phyloP scores from a whole-genome alignment of 2,797 vertebrate genomes.

The Sebastes hubbsi region DNA sequence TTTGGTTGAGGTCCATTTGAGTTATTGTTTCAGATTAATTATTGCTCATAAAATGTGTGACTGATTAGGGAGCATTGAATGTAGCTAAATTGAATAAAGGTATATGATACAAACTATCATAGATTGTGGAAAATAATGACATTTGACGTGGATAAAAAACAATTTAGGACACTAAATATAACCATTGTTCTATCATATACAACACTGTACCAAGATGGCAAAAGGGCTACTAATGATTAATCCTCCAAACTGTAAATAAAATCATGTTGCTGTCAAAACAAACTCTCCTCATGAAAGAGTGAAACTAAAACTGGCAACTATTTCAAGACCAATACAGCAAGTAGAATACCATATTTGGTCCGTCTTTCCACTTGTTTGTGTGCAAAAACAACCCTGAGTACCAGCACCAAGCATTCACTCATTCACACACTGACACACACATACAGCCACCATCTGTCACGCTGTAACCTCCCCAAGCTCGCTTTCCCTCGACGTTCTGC shows the following conservation, averaged over 20 bases:
- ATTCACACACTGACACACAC: constrained; percentile 71
- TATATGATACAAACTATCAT: not conserved
- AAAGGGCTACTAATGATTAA: not conserved
- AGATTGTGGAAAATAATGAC: not conserved
- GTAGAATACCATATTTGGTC: constrained; percentile 27
- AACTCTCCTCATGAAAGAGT: constrained; percentile 3
- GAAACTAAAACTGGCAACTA: not conserved
- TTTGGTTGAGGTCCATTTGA: constrained; percentile 40
- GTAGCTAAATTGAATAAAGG: not conserved
- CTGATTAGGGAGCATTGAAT: not conserved
- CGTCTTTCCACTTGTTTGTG: constrained; percentile 39
- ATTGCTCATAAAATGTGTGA: not conserved
- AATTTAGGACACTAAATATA: not conserved
- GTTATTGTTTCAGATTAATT: constrained; percentile 22
- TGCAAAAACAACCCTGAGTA: constrained; percentile 60
- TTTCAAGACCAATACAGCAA: not conserved
- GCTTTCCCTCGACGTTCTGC: constrained; percentile 61
- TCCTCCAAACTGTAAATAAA: constrained; percentile 3
- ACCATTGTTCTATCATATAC: not conserved
- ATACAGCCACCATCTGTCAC: constrained; percentile 77
- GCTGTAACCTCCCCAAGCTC: constrained; percentile 68
- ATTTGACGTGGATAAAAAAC: not conserved
- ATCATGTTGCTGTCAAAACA: not conserved
- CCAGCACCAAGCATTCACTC: constrained; percentile 47
- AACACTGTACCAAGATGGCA: not conserved